Conservation (phyloP, 1,140 invertebrate species). For the Drosophila hydei region DNA sequence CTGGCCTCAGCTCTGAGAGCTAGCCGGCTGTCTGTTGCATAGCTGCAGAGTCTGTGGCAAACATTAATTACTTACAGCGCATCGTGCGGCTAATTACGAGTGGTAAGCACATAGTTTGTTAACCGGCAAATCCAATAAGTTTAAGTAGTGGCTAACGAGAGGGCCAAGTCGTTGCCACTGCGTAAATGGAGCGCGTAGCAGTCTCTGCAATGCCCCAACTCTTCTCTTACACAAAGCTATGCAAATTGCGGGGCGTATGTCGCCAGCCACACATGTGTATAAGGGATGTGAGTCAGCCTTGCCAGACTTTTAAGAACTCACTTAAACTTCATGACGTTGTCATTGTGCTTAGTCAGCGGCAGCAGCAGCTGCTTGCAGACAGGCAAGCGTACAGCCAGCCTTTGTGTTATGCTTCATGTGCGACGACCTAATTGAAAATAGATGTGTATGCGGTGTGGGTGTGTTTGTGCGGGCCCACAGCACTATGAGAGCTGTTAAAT, state of each 20-base stretch:
- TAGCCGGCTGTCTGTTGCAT: conserved; percentile 29
- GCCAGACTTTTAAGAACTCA: conserved; percentile 54
- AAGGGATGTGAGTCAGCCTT: conserved; percentile 49
- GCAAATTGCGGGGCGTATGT: conserved; percentile 60
- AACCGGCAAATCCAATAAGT: conserved; percentile 78
- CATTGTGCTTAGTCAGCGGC: conserved; percentile 63
- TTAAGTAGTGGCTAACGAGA: conserved; percentile 16
- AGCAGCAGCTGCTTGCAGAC: conserved; percentile 26
- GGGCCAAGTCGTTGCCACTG: conserved; percentile 30
- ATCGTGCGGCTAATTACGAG: conserved; percentile 55
- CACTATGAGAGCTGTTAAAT: conserved; percentile 39
- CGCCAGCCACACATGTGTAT: conserved; percentile 56
- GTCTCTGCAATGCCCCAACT: not conserved
- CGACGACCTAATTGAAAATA: conserved; percentile 71
- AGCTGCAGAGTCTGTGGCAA: conserved; percentile 32
- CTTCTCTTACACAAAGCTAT: conserved; percentile 21
- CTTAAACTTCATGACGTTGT: conserved; percentile 68
- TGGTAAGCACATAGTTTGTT: conserved; percentile 66
- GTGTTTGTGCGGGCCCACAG: conserved; percentile 14
- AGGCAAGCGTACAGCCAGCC: not conserved
- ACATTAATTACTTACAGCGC: conserved; percentile 50
- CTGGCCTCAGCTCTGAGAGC: not conserved
- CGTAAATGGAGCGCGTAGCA: conserved; percentile 26
- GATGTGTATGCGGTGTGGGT: conserved; percentile 12
- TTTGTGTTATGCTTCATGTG: conserved; percentile 22